These are phyloP conservation scores for Leptocoma aspasia DNA, from an alignment of 2,113 vertebrate genomes.

Conservation along the genomic window DNA sequence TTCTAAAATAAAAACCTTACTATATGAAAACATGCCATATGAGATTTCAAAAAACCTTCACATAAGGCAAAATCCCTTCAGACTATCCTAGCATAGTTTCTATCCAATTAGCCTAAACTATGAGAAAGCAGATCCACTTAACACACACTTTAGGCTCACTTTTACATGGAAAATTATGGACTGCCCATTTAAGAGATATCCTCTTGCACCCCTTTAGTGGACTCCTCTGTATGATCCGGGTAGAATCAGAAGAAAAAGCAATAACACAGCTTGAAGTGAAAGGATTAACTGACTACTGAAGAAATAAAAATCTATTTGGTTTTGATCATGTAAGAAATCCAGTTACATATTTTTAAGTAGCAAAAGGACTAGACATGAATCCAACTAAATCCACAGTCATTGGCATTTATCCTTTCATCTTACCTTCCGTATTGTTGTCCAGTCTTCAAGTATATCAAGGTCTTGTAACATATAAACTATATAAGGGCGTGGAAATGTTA, in stretches of 20 bases:
- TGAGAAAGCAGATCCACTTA: not conserved
- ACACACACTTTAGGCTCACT: not conserved
- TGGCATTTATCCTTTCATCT: not conserved
- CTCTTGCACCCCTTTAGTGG: not conserved
- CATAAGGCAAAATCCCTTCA: not conserved
- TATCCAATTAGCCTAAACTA: not conserved
- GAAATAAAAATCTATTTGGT: not conserved
- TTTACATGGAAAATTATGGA: not conserved
- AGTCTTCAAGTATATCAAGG: conserved; percentile 95
- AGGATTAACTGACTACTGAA: not conserved
- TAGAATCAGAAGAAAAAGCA: not conserved
- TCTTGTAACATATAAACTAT: conserved; percentile 98
- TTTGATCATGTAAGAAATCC: not conserved
- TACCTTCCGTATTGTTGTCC: conserved; percentile 97
- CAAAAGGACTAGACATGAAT: not conserved
- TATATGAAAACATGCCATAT: not conserved
- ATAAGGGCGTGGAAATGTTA: conserved; percentile 88
- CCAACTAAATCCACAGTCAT: not conserved
- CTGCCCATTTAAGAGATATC: not conserved
- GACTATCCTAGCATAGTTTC: not conserved
- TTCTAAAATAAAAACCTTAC: not conserved
- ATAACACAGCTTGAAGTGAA: not conserved
- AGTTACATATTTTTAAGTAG: not conserved
- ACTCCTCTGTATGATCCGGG: not conserved
- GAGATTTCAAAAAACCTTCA: not conserved